phyloP scores from a whole-genome alignment of 92 coral and sea anemone species.

The Phenganax marumi region DNA sequence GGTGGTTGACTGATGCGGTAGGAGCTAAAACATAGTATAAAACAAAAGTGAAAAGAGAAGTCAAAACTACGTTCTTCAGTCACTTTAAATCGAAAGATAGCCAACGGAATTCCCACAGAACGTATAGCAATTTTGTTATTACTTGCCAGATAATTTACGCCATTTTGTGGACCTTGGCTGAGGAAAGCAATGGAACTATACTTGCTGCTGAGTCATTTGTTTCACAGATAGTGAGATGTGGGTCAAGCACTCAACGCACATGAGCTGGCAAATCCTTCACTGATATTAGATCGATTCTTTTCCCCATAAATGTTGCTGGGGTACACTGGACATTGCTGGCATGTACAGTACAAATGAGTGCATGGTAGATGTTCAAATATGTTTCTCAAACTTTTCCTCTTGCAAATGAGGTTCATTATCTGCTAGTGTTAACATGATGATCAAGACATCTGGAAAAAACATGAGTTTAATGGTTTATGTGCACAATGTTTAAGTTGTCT shows the following conservation, averaged over 20 bases:
- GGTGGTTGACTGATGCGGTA: conserved; percentile 57
- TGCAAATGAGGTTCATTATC: no score
- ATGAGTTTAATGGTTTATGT: no score
- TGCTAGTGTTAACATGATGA: no score
- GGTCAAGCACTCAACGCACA: conserved; percentile 51
- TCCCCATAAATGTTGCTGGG: conserved; percentile 61
- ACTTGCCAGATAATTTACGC: conserved; percentile 54
- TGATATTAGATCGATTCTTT: conserved; percentile 40
- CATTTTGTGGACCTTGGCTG: conserved; percentile 44
- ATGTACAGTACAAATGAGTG: not conserved
- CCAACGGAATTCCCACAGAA: no score
- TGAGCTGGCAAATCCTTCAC: conserved; percentile 53
- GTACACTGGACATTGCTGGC: conserved; percentile 63
- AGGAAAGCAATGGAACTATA: conserved; percentile 20
- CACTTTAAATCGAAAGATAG: no score
- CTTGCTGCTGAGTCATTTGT: conserved; percentile 61
- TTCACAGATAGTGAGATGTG: conserved; percentile 49
- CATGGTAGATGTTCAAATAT: no score
- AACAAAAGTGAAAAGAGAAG: no score
- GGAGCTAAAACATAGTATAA: no score
- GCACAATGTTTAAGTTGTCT: no score
- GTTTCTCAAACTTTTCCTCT: no score
- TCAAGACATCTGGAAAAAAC: no score
- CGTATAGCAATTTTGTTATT: not conserved
- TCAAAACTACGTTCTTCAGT: no score